A percentile compares a stretch with the other conserved stretches of the same genome.
phyloP scores from a whole-genome alignment of 2,888 invertebrate genomes.

The Stenchaetothrips biformis region DNA sequence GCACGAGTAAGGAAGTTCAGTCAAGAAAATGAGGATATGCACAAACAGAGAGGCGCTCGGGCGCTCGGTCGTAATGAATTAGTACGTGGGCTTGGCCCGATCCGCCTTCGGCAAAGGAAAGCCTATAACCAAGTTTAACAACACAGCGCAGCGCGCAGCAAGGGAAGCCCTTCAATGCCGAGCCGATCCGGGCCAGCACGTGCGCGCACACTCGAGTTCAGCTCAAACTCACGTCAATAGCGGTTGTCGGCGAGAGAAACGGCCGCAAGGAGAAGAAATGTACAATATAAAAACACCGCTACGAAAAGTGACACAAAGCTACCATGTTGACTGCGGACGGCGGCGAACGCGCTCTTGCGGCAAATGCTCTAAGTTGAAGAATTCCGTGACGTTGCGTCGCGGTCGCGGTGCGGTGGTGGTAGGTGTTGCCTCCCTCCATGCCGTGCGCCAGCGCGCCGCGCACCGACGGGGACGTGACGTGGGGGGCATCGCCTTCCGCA shows the following conservation, averaged over 20 bases:
- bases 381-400: slow-evolving; percentile 3
- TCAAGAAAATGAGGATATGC: background rate
- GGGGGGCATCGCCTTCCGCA: background rate
- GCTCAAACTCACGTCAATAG: background rate
- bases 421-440: background rate
- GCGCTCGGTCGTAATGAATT: background rate
- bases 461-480: background rate
- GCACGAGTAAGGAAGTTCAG: background rate
- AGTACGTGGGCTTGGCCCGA: background rate
- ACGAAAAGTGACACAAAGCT: slow-evolving; percentile 21
- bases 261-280: background rate
- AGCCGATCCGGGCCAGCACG: background rate
- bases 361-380: slow-evolving; percentile 12
- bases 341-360: slow-evolving; percentile 10
- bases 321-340: slow-evolving; percentile 5
- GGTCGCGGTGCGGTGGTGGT: background rate
- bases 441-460: background rate
- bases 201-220: background rate
- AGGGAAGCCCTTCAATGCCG: slow-evolving; percentile 4
- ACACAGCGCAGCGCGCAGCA: background rate
- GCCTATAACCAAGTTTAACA: slow-evolving; percentile 23
- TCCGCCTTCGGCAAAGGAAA: background rate
- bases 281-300: background rate
- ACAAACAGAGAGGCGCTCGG: background rate
- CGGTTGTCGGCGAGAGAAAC: background rate